These are phyloP conservation scores for Rhineura floridana DNA, from an alignment of 2,113 vertebrate genomes.

Conservation along the genomic window DNA sequence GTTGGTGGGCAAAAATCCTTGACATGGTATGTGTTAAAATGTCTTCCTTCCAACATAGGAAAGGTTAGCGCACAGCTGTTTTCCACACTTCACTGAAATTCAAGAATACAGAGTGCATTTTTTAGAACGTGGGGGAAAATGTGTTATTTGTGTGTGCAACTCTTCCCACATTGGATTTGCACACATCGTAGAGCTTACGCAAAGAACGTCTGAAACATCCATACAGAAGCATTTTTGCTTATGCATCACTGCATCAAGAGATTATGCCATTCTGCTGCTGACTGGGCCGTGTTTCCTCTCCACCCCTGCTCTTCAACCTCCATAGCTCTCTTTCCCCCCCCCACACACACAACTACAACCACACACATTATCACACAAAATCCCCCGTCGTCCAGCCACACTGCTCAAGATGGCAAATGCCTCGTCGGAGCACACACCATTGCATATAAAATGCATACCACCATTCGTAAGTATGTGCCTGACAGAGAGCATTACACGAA, in stretches of 20 bases:
- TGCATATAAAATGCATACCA: rapidly evolving
- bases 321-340: background rate
- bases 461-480: background rate
- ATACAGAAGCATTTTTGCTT: background rate
- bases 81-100: background rate
- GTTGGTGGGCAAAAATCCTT: no score
- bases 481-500: background rate
- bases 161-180: background rate
- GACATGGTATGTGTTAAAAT: no score
- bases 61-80: no score
- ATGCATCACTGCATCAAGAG: background rate
- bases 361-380: no score
- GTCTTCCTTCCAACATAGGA: background rate
- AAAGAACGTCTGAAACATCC: background rate
- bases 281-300: background rate
- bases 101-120: background rate
- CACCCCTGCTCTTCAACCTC: background rate
- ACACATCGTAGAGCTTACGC: background rate
- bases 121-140: no score
- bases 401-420: background rate
- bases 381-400: no score
- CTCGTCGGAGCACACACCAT: no score
- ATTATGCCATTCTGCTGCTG: background rate
- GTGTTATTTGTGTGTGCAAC: no score
- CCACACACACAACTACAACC: no score